Conservation (phyloP, 1,140 invertebrate species). For the Trichogramma pretiosum region DNA sequence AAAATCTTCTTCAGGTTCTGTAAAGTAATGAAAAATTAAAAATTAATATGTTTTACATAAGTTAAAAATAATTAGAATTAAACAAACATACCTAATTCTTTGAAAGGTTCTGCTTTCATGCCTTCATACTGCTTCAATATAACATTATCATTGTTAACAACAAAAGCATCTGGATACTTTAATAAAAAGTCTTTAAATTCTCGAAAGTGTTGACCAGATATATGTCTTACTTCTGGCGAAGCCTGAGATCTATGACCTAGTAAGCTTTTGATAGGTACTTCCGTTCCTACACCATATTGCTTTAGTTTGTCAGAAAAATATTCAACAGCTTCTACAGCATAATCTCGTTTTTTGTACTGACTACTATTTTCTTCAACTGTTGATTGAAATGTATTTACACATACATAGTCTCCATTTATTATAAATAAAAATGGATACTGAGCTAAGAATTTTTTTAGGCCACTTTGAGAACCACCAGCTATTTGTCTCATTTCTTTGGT, state of each 20-base stretch:
- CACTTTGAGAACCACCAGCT: conserved; percentile 87
- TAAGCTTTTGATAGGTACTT: conserved; percentile 87
- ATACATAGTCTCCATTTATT: conserved; percentile 86
- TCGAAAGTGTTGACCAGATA: conserved; percentile 86
- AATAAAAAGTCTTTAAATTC: conserved; percentile 87
- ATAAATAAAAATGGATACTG: conserved; percentile 88
- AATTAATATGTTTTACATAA: background rate
- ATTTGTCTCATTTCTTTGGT: conserved; percentile 93
- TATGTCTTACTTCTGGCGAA: conserved; percentile 88
- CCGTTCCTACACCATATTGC: conserved; percentile 79
- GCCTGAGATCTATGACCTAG: conserved; percentile 89
- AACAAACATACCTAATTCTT: conserved; percentile 30
- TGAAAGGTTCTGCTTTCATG: conserved; percentile 42
- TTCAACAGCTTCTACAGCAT: conserved; percentile 85
- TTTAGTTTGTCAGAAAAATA: conserved; percentile 87
- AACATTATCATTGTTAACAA: conserved; percentile 80
- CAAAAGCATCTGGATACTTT: conserved; percentile 78
- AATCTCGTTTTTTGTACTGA: conserved; percentile 63
- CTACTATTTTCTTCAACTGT: conserved; percentile 43
- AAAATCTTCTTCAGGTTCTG: conserved; percentile 65
- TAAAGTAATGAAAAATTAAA: background rate
- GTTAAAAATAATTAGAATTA: background rate
- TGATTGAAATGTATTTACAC: conserved; percentile 69
- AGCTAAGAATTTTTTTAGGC: conserved; percentile 80
- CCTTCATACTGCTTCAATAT: conserved; percentile 58